Base-by-base conservation (phyloP, 2,113 vertebrate genomes). In the Xiphias gladius region DNA sequence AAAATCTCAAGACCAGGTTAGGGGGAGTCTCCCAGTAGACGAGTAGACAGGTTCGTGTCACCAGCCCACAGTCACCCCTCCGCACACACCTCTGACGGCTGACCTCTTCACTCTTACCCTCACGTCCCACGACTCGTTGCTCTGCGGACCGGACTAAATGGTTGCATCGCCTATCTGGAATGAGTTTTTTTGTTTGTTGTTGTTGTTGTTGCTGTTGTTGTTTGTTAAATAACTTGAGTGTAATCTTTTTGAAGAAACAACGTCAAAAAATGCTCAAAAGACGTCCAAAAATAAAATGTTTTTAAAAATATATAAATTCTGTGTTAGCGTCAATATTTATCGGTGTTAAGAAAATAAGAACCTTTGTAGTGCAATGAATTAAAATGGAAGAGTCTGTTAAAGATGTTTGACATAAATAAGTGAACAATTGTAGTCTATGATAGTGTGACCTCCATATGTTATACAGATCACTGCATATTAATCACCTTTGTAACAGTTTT, bases 301-400 rank as follows among this genome's bases (percentile, higher is more conserved):
- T 67, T 81, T 76, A 55, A 13, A n/a, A n/a, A n/a, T n/a, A 48
- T 54, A 54, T 11, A 63, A 83, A 52, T 66, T 35, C 22, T 50
- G 35, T 78, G 59, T 28, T 26, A 55, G 17, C n/a, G 10, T 79
- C 46, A 37, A 2, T 41, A 62, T 81, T 72, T 63, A 17, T 55
- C 20, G 16, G 20, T 64, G 52, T 46, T 16, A 71, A 71, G 48
- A 63, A 24, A 61, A 55, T 2, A 35, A 81, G 3, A 67, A 57
- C 13, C 2, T 55, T 10, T 46, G 54, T 2, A 39, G 7, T 67
- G 50, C n/a, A 20, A 35, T 68, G 28, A 69, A 32, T 5, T 7
- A 4, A 30, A 57, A n/a, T 62, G 32, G 22, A 39, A 12, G 19
- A 43, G 30, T 50, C 13, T 64, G 35, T 73, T 55, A 50, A n/a